Evolutionary conservation across 92 coral and sea anemone species (phyloP), one percentile per base, ranked within the genome.

Genomic region (Epizoanthus illoricatus): DNA sequence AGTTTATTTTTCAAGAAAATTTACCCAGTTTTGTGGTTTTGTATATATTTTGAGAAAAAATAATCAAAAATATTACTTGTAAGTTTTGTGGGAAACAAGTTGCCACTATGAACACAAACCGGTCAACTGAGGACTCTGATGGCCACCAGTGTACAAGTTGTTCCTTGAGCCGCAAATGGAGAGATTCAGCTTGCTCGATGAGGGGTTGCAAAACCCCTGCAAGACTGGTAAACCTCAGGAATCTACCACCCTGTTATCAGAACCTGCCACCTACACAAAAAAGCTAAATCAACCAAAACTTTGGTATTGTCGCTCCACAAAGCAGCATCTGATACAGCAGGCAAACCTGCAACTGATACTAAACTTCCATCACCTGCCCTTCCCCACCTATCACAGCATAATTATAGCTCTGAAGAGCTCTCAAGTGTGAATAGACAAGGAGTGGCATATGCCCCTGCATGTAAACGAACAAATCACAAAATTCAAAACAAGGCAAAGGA

Each of bases 361-460:
- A 33, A 68, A 13, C 23, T 8, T 7, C 24, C 73, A 68, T 49
- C 60, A 54, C 60, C 62, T 47, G 24, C 39, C 11, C 4, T 8
- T 20, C 65, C 61, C 9, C 20, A 4, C 19, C 55, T 65, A 6
- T 19, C 42, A 54, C 23, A 19, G 15, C 17, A 74, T 12, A 56
- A 5, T 36, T 74, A 56, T 64, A 12, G 12, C 28, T 24, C 49
- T 4, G 17, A 54, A 12, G 65, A 74, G 39, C 24, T 19, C 23
- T 52, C 65, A 74, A 20, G 19, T 11, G 3, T 41, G 79, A 52
- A 43, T 64, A 56, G 79, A 74, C 65, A 65, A 15, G 6, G 21
- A 56, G 79, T 59, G 6, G 13, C n/a, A 15, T 74, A 74, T 74
- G 47, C 79, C 28, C 28, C 45, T 74, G 65, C 79, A 23, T 74